Evolutionary conservation across 2,797 vertebrate genomes (phyloP).

Genomic region (Odontamblyopus rebecca): DNA sequence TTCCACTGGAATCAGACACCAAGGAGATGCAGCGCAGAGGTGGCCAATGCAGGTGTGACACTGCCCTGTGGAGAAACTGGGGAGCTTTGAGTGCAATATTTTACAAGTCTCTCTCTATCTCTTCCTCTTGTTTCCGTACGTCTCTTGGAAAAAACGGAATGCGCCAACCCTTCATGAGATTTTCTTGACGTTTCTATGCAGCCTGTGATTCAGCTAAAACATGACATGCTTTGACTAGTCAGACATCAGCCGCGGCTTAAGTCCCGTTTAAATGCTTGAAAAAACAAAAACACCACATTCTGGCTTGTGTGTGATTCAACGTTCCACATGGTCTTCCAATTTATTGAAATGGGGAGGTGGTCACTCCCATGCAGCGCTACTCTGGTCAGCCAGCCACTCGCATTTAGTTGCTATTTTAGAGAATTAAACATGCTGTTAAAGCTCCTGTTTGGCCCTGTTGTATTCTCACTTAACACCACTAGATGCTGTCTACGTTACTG

Average conservation of each 20-base stretch:
- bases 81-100: conserved; percentile 83
- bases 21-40: conserved; percentile 71
- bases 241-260: conserved; percentile 50
- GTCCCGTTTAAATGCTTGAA: conserved; percentile 58
- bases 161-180: conserved; percentile 51
- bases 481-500: too few relatives aligned
- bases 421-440: neutral
- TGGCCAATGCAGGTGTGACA: conserved; percentile 68
- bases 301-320: conserved; percentile 45
- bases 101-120: conserved; percentile 64
- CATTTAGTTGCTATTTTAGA: neutral
- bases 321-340: conserved; percentile 54
- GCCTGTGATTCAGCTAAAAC: conserved; percentile 71
- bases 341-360: conserved; percentile 33
- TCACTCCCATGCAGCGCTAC: conserved; percentile 35
- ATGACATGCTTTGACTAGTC: conserved; percentile 76
- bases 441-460: too few relatives aligned
- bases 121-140: conserved; percentile 37
- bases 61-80: conserved; percentile 67
- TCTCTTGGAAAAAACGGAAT: conserved; percentile 63
- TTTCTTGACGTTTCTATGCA: conserved; percentile 61
- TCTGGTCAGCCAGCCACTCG: neutral
- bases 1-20: conserved; percentile 77
- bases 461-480: too few relatives aligned
- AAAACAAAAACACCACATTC: conserved; percentile 42